Percentiles rank a stretch among this genome's conserved stretches.
These are phyloP conservation scores for Galagoides demidoff DNA, from an alignment of 2,797 vertebrate species.

Conservation along the genomic window DNA sequence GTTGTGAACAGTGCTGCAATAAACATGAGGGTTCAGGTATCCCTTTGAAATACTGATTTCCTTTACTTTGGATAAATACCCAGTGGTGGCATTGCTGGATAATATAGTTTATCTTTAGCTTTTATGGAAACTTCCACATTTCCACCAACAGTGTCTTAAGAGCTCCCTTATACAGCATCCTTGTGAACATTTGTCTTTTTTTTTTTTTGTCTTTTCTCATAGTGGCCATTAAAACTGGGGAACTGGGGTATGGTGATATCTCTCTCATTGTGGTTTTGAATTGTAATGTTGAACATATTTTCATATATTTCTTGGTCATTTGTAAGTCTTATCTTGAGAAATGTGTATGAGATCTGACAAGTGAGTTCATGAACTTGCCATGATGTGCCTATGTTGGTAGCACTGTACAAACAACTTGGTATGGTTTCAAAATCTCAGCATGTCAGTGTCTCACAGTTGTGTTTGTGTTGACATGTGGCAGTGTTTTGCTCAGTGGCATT, in stretches of 20 bases:
- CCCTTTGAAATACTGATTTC: background rate
- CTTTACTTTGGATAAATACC: background rate
- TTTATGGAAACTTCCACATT: background rate
- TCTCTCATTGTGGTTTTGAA: background rate
- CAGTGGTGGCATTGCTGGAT: background rate
- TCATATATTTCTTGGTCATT: background rate
- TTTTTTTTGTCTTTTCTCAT: background rate
- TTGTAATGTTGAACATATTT: background rate
- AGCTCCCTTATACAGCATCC: background rate
- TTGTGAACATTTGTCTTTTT: background rate
- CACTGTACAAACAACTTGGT: no score
- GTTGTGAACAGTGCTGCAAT: background rate
- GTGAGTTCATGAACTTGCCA: no score
- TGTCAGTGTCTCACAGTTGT: no score
- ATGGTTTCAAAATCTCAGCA: no score
- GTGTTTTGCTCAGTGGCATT: no score
- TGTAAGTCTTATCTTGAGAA: background rate
- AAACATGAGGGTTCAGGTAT: background rate
- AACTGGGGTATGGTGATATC: background rate
- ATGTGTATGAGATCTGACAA: background rate
- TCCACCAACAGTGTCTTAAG: background rate
- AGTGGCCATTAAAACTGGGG: background rate
- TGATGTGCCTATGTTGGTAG: no score
- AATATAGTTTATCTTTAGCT: background rate
- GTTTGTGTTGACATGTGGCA: no score